Conservation (phyloP, 2,797 vertebrate species). For the Ceyx erithaca region DNA sequence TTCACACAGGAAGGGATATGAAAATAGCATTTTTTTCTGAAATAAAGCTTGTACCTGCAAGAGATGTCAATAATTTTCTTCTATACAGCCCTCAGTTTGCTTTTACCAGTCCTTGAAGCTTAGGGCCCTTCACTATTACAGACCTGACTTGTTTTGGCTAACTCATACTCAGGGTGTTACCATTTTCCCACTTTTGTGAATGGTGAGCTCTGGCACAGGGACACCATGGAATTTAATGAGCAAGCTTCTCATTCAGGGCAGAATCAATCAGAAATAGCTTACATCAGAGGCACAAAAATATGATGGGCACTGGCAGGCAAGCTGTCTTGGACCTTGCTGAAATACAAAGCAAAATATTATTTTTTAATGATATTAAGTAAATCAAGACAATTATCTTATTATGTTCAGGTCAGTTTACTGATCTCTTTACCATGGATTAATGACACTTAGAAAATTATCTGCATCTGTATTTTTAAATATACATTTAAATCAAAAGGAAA, state of each 20-base stretch:
- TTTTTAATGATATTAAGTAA: neutral
- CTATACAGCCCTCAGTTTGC: neutral
- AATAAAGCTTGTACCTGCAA: neutral
- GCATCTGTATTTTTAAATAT: neutral
- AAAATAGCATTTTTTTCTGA: neutral
- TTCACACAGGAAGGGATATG: neutral
- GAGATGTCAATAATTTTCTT: neutral
- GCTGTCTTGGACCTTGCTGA: neutral
- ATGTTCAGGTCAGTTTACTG: neutral
- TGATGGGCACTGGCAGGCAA: neutral
- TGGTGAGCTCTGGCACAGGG: neutral
- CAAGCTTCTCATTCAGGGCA: neutral
- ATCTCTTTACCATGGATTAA: neutral
- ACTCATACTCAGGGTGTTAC: fast-evolving
- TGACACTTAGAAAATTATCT: neutral
- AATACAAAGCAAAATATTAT: neutral
- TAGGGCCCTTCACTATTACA: neutral
- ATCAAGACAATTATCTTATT: neutral
- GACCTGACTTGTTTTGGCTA: neutral
- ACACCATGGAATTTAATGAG: neutral
- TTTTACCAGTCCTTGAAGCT: neutral
- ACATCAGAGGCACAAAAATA: neutral
- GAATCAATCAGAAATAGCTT: neutral
- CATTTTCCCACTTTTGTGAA: neutral
- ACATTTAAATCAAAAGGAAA: neutral